Conservation (phyloP, 2,113 vertebrate species). For the Ictalurus furcatus region DNA sequence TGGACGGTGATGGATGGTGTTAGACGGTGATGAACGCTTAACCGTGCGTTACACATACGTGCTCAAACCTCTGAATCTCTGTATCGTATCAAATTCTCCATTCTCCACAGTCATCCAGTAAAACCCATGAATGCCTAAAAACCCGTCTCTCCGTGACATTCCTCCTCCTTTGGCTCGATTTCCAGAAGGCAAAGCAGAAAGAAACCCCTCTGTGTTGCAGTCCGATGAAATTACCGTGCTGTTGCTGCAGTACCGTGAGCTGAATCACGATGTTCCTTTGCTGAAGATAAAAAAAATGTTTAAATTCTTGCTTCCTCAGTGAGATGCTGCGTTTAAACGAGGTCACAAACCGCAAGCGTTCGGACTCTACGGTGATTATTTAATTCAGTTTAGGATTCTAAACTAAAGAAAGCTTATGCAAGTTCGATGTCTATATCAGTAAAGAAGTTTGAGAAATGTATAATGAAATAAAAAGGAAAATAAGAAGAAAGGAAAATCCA, state of each 20-base stretch:
- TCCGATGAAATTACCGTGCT: conserved; percentile 37
- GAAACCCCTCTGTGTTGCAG: conserved; percentile 15
- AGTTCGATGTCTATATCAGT: neutral
- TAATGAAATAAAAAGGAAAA: neutral
- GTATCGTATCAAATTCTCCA: neutral
- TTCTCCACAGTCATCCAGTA: neutral
- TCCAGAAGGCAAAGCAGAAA: neutral
- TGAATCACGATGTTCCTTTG: conserved; percentile 42
- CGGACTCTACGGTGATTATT: conserved; percentile 42
- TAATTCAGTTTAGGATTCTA: conserved; percentile 46
- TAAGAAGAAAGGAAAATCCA: too few species aligned
- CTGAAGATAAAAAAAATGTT: conserved; percentile 6
- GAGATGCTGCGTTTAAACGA: conserved; percentile 53
- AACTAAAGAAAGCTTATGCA: neutral
- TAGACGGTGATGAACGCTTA: neutral
- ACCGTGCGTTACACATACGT: neutral
- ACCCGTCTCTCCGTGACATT: neutral
- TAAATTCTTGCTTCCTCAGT: conserved; percentile 37
- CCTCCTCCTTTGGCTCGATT: neutral
- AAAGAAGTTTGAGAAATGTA: neutral
- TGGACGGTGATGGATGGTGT: neutral
- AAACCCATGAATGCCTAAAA: neutral
- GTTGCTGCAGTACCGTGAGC: conserved; percentile 23
- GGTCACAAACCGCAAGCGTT: conserved; percentile 49
- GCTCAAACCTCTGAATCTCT: neutral